Conservation (phyloP, 1,140 invertebrate genomes). For the Pogonomyrmex barbatus region DNA sequence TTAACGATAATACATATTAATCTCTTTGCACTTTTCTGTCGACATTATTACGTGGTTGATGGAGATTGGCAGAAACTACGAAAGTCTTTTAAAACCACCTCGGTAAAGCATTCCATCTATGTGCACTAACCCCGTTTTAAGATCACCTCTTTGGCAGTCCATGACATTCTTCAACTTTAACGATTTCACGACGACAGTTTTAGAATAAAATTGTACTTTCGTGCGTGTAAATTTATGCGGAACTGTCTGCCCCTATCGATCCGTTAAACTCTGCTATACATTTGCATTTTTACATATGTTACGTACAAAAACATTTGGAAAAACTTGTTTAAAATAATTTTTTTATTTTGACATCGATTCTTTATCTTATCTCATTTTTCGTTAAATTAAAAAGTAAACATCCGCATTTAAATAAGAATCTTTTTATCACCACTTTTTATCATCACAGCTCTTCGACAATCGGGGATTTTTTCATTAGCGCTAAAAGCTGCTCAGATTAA, state of each 20-base stretch:
- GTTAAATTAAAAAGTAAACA: not conserved
- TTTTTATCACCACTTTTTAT: not conserved
- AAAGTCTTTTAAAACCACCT: slow-evolving; percentile 52
- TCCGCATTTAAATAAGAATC: not conserved
- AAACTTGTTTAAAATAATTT: not conserved
- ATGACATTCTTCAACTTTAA: slow-evolving; percentile 40
- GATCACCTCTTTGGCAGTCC: slow-evolving; percentile 50
- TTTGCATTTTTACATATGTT: not conserved
- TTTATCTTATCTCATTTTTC: not conserved
- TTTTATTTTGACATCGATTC: not conserved
- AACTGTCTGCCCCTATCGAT: slow-evolving; percentile 11
- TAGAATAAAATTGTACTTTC: slow-evolving; percentile 8
- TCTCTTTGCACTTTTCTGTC: slow-evolving; percentile 32
- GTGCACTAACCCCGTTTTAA: slow-evolving; percentile 24
- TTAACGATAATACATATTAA: slow-evolving; percentile 54
- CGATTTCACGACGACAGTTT: slow-evolving; percentile 46
- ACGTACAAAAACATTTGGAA: not conserved
- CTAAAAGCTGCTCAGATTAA: not conserved
- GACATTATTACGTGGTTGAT: slow-evolving; percentile 57
- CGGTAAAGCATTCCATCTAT: slow-evolving; percentile 22
- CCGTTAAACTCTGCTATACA: not conserved
- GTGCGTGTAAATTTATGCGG: slow-evolving; percentile 1
- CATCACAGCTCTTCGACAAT: not conserved
- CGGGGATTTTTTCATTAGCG: not conserved
- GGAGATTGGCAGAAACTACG: slow-evolving; percentile 67